A percentile compares a stretch with the other conserved stretches of the same genome.
Conservation (phyloP, 2,113 vertebrate species). For the Quiscalus mexicanus region DNA sequence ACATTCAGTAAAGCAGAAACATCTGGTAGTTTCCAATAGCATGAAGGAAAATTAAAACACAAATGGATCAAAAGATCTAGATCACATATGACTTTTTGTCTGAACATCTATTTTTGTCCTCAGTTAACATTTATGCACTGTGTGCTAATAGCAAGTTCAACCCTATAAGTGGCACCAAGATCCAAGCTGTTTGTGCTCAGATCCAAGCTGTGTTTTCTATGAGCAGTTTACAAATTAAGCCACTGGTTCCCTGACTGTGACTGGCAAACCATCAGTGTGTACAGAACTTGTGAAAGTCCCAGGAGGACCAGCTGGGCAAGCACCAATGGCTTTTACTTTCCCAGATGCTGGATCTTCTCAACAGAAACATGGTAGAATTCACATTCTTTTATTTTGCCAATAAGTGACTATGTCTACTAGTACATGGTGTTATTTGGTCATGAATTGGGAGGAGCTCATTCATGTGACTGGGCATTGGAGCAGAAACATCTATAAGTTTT, state of each 20-base stretch:
- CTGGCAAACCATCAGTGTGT: neutral
- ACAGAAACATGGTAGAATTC: neutral
- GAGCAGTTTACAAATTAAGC: neutral
- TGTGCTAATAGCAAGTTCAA: neutral
- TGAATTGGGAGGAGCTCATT: neutral
- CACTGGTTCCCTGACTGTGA: neutral
- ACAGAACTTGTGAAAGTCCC: neutral
- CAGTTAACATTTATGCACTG: neutral
- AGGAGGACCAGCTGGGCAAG: neutral
- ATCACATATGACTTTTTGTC: neutral
- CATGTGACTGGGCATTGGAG: neutral
- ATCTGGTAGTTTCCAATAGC: neutral
- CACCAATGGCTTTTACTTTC: neutral
- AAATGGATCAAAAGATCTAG: neutral
- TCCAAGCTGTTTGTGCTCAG: neutral
- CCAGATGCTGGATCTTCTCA: neutral
- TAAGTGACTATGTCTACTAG: neutral
- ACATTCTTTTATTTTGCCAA: neutral
- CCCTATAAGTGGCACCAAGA: neutral
- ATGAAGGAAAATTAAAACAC: neutral
- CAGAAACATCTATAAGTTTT: neutral
- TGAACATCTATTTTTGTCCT: conserved; percentile 19
- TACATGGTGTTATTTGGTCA: neutral
- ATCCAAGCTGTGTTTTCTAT: neutral
- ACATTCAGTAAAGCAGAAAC: neutral